A percentile compares a stretch with the other conserved stretches of the same genome.
These are phyloP conservation scores for Emmelina monodactyla DNA, from an alignment of 2,888 invertebrate genomes.

Conservation along the genomic window DNA sequence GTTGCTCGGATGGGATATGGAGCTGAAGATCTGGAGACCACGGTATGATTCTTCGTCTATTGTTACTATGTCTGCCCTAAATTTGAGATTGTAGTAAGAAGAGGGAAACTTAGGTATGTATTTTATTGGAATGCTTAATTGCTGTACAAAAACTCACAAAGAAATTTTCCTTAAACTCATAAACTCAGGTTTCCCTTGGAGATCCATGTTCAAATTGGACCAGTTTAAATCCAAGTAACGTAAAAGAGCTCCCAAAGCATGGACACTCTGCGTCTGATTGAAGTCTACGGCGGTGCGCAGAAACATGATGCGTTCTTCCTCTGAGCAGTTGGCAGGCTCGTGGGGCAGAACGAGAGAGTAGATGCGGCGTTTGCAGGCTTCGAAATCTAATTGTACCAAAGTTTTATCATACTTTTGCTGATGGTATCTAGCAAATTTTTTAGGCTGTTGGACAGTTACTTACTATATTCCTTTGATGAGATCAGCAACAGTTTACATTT, in stretches of 20 bases:
- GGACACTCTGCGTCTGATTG: constrained; percentile 67
- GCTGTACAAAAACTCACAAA: constrained; percentile 64
- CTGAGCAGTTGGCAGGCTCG: constrained; percentile 57
- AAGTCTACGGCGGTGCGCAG: constrained; percentile 71
- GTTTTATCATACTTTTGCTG: not conserved
- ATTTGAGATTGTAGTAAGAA: not conserved
- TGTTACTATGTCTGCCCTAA: constrained; percentile 72
- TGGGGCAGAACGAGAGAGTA: constrained; percentile 58
- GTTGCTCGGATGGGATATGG: constrained; percentile 75
- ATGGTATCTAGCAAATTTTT: not conserved
- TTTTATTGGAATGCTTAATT: too few species aligned
- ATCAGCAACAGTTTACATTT: constrained; percentile 63
- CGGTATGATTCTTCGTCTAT: constrained; percentile 77
- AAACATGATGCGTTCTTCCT: constrained; percentile 63
- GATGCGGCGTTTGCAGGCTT: constrained; percentile 65
- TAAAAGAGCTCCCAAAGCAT: constrained; percentile 76
- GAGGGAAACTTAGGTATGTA: not conserved
- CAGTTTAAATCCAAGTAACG: constrained; percentile 75
- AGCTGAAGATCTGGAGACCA: constrained; percentile 80
- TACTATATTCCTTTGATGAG: constrained; percentile 67
- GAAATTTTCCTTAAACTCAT: constrained; percentile 65
- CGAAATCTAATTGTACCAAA: constrained; percentile 42
- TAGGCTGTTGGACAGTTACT: constrained; percentile 20
- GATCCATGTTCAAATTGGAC: constrained; percentile 55
- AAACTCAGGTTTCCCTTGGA: constrained; percentile 54